Evolutionary conservation across 2,113 vertebrate genomes (phyloP).

Genomic region (Urocolius indicus): DNA sequence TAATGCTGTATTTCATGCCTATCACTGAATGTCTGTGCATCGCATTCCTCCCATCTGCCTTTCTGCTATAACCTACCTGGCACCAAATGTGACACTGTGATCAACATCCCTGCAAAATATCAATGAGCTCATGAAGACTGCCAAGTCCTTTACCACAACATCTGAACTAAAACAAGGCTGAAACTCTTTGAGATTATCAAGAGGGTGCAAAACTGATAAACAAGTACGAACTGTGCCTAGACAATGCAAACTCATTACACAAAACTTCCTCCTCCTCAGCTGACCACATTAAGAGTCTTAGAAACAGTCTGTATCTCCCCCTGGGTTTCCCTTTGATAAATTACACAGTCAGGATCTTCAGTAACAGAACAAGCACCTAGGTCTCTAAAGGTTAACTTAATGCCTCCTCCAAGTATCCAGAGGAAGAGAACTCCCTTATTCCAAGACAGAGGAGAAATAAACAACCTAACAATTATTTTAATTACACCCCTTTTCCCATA

Average conservation of each 20-base stretch:
- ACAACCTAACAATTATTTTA: neutral
- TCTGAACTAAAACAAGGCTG: neutral
- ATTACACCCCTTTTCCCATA: neutral
- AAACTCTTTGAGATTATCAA: neutral
- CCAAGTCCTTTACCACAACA: neutral
- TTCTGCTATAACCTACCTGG: neutral
- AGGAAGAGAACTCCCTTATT: neutral
- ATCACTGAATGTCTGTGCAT: neutral
- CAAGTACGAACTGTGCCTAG: neutral
- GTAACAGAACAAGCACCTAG: neutral
- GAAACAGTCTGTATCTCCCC: neutral
- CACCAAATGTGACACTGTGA: fast-evolving
- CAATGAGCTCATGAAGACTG: neutral
- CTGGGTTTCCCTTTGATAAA: neutral
- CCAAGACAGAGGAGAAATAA: neutral
- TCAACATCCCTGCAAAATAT: neutral
- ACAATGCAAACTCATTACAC: neutral
- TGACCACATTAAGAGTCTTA: neutral
- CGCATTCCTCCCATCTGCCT: neutral
- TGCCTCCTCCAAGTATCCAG: neutral
- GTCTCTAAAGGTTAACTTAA: neutral
- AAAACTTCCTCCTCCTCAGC: neutral
- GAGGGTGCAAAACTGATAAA: neutral
- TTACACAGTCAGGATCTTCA: neutral
- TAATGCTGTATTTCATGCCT: neutral